A percentile compares a stretch with the other conserved stretches of the same genome.
These are phyloP conservation scores for Axis porcinus DNA, from an alignment of 2,113 vertebrate genomes.

Conservation along the genomic window DNA sequence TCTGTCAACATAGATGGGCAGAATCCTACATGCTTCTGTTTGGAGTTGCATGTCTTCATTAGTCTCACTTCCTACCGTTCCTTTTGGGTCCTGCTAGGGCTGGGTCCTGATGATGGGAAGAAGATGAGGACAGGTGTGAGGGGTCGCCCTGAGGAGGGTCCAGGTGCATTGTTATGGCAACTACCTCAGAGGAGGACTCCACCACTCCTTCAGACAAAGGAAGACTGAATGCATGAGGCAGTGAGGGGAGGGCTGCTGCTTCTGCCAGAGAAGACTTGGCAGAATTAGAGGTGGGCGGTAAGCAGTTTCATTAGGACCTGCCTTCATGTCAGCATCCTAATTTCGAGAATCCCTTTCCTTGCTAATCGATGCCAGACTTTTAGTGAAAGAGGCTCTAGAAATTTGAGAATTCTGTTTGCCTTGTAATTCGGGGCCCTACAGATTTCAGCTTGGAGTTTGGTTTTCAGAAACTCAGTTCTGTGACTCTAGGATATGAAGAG, in stretches of 20 bases:
- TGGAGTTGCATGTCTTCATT: neutral
- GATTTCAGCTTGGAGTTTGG: too few relatives aligned
- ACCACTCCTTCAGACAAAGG: neutral
- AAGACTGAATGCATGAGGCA: neutral
- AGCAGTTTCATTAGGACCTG: neutral
- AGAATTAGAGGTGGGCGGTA: neutral
- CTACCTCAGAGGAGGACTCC: neutral
- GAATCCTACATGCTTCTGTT: neutral
- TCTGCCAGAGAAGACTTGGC: neutral
- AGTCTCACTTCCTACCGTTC: rapidly evolving
- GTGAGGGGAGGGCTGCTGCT: neutral
- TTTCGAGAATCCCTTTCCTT: neutral
- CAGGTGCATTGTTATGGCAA: neutral
- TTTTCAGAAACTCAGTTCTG: neutral
- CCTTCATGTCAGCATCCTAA: neutral
- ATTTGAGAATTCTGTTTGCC: neutral
- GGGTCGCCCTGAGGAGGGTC: neutral
- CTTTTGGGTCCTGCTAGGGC: neutral
- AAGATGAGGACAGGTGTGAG: neutral
- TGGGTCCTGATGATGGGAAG: neutral
- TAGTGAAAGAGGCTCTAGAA: neutral
- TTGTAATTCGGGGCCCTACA: neutral
- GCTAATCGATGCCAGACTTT: neutral
- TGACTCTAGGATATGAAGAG: too few relatives aligned
- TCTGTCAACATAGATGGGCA: neutral